phyloP scores from a whole-genome alignment of 2,113 vertebrate species.

The Microcebus murinus region DNA sequence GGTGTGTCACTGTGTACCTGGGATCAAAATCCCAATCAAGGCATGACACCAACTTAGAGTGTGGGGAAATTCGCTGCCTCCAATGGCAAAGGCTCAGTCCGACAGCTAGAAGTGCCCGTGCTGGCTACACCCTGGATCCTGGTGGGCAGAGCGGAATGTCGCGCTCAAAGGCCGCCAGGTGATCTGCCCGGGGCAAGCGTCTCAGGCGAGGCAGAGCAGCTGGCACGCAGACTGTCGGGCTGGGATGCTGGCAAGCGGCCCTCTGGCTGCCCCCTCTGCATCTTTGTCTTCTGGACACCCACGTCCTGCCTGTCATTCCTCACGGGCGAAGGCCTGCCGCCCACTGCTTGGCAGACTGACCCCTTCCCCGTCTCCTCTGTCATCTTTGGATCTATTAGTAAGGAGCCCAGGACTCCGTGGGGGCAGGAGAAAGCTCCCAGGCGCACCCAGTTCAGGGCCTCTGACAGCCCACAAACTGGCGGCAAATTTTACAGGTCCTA shows the following conservation, averaged over 20 bases:
- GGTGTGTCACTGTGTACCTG: no score
- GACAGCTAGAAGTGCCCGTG: fast-evolving
- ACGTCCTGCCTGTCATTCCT: neutral
- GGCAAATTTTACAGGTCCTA: neutral
- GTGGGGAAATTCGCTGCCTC: neutral
- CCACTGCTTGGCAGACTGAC: neutral
- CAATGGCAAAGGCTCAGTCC: neutral
- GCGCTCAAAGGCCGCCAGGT: fast-evolving
- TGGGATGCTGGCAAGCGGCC: neutral
- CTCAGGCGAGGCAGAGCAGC: neutral
- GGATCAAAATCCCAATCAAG: neutral
- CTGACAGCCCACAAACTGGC: neutral
- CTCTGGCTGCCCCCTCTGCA: neutral
- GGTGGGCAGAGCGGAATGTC: fast-evolving
- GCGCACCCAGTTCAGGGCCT: neutral
- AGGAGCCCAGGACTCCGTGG: neutral
- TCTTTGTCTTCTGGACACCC: neutral
- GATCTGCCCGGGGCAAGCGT: neutral
- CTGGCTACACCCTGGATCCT: no score
- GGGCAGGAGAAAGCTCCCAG: neutral
- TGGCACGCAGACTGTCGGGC: neutral
- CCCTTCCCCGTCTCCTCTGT: neutral
- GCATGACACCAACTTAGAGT: neutral
- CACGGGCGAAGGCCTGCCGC: neutral
- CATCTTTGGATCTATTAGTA: neutral